A percentile compares a stretch with the other conserved stretches of the same genome.
phyloP scores from a whole-genome alignment of 2,797 vertebrate genomes.

The Acrossocheilus wenchowensis region DNA sequence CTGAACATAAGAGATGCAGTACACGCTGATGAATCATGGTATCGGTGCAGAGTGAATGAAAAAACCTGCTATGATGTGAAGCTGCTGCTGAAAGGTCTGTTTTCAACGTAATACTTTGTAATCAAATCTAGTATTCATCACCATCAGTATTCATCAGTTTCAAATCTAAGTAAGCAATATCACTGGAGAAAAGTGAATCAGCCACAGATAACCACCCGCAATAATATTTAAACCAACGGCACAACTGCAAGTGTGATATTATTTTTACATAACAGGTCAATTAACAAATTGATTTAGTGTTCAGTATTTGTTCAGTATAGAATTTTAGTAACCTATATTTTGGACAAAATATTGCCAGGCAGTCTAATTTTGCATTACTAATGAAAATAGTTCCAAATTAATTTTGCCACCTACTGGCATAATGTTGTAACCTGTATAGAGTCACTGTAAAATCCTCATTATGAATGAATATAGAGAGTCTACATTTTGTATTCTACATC shows the following conservation, averaged over 20 bases:
- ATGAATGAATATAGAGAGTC: too few species aligned
- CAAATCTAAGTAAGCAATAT: background rate
- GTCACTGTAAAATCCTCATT: too few species aligned
- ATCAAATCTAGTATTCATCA: background rate
- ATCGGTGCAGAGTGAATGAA: conserved; percentile 16
- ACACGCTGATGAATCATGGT: conserved; percentile 24
- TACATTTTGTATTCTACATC: too few species aligned
- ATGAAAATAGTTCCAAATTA: too few species aligned
- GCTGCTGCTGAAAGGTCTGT: conserved; percentile 13
- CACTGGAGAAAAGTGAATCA: background rate
- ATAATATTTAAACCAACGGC: background rate
- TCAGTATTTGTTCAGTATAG: too few species aligned
- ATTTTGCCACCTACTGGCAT: too few species aligned
- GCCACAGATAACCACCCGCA: too few species aligned
- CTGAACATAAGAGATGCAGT: conserved; percentile 33
- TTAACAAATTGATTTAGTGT: too few species aligned
- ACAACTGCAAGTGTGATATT: background rate
- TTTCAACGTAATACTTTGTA: background rate
- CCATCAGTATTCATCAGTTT: background rate
- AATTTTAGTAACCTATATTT: too few species aligned
- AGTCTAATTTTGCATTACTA: too few species aligned
- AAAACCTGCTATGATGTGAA: conserved; percentile 36
- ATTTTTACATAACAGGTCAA: background rate
- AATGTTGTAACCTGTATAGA: too few species aligned
- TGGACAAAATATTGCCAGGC: too few species aligned